A percentile compares a stretch with the other conserved stretches of the same genome.
Evolutionary conservation across 2,113 vertebrate species (phyloP).

Genomic region (Eublepharis macularius): DNA sequence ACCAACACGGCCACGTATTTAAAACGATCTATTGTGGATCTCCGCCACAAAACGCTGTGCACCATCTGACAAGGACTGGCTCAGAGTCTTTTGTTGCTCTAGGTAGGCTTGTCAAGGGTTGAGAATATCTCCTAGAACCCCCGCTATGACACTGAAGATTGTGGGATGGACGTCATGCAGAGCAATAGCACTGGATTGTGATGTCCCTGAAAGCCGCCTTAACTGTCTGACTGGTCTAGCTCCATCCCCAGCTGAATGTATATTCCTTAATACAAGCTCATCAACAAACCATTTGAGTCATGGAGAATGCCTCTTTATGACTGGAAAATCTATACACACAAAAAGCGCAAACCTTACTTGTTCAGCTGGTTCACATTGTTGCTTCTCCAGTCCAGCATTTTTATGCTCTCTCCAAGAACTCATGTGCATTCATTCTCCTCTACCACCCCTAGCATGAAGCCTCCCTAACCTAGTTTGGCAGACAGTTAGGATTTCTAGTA

Average conservation of each 20-base stretch:
- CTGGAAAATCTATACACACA: neutral
- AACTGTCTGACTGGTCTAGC: neutral
- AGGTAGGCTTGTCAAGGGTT: neutral
- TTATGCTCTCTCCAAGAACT: neutral
- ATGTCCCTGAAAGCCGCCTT: neutral
- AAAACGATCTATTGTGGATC: too few species aligned
- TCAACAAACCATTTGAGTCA: too few species aligned
- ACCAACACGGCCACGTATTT: too few species aligned
- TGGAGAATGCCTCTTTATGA: neutral
- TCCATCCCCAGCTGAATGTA: too few species aligned
- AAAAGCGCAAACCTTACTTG: neutral
- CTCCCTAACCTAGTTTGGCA: neutral
- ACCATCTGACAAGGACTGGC: too few species aligned
- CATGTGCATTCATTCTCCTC: neutral
- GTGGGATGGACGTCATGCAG: neutral
- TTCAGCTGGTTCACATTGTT: neutral
- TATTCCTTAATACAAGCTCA: too few species aligned
- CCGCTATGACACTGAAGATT: too few species aligned
- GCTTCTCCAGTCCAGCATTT: neutral
- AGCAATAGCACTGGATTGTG: neutral
- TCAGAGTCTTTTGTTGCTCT: neutral
- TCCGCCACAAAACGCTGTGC: too few species aligned
- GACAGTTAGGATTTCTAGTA: neutral
- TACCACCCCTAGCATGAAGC: neutral
- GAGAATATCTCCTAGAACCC: neutral